Percentiles rank a stretch among this genome's conserved stretches.
Evolutionary conservation across 2,113 vertebrate genomes (phyloP).

Genomic region (Sinocyclocheilus anophthalmus): DNA sequence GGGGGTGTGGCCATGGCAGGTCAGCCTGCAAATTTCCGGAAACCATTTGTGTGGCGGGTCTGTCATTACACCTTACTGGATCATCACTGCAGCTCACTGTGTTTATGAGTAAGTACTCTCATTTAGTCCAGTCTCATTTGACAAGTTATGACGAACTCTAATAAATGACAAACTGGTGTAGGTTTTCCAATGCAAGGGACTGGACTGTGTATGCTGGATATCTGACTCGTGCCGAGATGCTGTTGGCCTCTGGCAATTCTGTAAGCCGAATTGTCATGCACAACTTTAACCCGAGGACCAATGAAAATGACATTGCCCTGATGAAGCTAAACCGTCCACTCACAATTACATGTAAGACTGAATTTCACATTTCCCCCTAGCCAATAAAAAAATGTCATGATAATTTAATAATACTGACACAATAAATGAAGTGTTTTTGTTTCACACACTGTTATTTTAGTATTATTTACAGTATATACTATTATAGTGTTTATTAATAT

Average conservation of each 20-base stretch:
- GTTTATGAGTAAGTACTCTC: conserved; percentile 79
- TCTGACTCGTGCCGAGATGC: conserved; percentile 32
- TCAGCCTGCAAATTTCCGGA: conserved; percentile 81
- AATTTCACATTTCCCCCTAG: neutral
- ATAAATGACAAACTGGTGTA: conserved; percentile 15
- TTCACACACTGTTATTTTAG: neutral
- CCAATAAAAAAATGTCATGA: neutral
- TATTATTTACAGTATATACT: neutral
- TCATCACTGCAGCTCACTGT: conserved; percentile 91
- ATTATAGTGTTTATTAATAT: neutral
- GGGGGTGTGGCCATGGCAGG: conserved; percentile 92
- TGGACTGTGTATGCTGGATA: conserved; percentile 67
- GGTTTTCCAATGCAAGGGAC: neutral
- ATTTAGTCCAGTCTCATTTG: neutral
- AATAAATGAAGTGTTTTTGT: neutral
- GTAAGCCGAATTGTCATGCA: conserved; percentile 66
- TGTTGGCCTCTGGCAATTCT: accelerated
- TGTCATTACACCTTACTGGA: conserved; percentile 82
- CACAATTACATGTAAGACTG: conserved; percentile 61
- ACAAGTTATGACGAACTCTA: neutral
- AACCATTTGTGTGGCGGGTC: conserved; percentile 88
- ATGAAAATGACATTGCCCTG: conserved; percentile 71
- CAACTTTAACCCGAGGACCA: conserved; percentile 35
- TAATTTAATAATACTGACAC: neutral
- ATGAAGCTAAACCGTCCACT: conserved; percentile 66